A percentile compares a stretch with the other conserved stretches of the same genome.
Evolutionary conservation across 2,113 vertebrate species (phyloP).

Genomic region (Oriolus oriolus): DNA sequence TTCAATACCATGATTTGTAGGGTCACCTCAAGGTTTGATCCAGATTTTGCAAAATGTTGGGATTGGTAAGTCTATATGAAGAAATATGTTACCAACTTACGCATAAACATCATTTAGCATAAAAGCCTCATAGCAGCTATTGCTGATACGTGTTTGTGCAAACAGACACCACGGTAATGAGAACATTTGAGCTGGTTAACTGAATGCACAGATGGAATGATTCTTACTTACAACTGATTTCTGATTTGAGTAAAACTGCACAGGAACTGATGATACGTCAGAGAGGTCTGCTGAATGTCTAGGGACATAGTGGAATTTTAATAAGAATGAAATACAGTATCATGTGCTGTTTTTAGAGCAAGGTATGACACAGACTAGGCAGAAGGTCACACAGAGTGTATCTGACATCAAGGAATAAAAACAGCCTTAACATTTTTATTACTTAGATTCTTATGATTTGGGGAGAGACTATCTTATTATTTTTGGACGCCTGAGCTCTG

Average conservation of each 20-base stretch:
- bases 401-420: not conserved
- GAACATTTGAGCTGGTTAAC: not conserved
- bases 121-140: not conserved
- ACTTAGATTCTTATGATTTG: not conserved
- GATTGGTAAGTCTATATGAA: not conserved
- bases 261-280: not conserved
- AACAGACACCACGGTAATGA: not conserved
- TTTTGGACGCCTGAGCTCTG: not conserved
- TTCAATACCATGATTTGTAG: not conserved
- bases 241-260: not conserved
- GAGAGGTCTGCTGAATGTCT: not conserved
- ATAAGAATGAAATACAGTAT: not conserved
- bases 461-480: not conserved
- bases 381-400: slow-evolving; percentile 7
- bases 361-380: not conserved
- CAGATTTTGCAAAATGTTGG: not conserved
- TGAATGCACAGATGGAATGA: not conserved
- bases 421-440: not conserved
- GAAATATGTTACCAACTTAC: not conserved
- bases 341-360: not conserved
- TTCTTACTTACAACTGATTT: not conserved
- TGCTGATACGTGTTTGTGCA: not conserved
- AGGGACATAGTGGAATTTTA: not conserved
- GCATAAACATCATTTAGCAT: not conserved
- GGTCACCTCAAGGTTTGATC: not conserved